Evolutionary conservation across 2,888 invertebrate genomes (phyloP), one percentile per base, ranked within the genome.

Genomic region (Aleiodes leptofemur): DNA sequence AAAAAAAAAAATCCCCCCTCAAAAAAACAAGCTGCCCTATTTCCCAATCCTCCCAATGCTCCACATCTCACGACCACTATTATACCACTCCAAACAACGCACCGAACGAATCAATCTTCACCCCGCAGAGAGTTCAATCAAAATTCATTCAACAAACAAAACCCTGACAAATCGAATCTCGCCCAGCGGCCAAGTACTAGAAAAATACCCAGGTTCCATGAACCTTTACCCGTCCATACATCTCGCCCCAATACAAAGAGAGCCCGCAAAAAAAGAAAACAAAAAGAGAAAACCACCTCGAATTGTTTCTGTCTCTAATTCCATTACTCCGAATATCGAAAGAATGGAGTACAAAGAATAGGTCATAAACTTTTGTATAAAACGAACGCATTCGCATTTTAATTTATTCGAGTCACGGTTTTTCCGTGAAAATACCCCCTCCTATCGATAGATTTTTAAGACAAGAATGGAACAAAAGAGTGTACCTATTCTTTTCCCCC

Each of bases 331-430:
- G 14, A 14, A 2, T 8, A 64, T 16, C 14, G 23, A 13, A 38
- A n/a, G 7, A n/a, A 34, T 16, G 8, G 48, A 64, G 64, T 59
- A 64, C 64, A 64, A 64, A 64, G 64, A 64, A 64, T 64, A 43
- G 64, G 64, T 68, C 51, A 51, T 68, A 66, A 43, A 57, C 6
- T 53, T 68, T 34, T 31, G 50, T 31, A 16, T 51, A 74, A 51
- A 74, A 69, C 69, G 43, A 61, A 11, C 53, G 53, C 53, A 56
- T 61, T 74, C 68, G 38, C 31, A 48, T 72, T 72, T 72, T 72
- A 75, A 75, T 75, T 75, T 72, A 75, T 75, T 72, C 75, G 13
- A 29, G 68, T 75, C 72, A 75, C 61, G 75, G n/a, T 68, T 64
- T 51, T 59, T 68, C 43, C 57, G 48, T 64, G 13, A 34, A 64